phyloP scores from a whole-genome alignment of 2,113 vertebrate species.

The Eonycteris spelaea region DNA sequence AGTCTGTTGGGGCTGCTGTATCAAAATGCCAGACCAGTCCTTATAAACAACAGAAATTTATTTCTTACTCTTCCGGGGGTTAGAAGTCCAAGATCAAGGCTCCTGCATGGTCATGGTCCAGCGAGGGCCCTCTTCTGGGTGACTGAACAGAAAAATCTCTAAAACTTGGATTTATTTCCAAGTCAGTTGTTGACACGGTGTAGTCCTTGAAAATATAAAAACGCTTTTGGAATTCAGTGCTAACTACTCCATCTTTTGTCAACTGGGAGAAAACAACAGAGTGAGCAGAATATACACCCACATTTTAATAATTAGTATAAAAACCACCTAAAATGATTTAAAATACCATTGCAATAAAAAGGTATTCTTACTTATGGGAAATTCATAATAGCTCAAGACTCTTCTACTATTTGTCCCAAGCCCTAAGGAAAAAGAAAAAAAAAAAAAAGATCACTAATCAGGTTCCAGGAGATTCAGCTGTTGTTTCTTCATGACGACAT shows the following conservation, averaged over 20 bases:
- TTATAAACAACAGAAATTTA: neutral
- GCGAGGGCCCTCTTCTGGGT: neutral
- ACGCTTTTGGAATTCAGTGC: neutral
- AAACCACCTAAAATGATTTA: neutral
- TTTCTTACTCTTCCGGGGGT: neutral
- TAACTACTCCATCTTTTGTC: neutral
- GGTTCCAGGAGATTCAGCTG: neutral
- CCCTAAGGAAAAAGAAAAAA: too few species aligned
- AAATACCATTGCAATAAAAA: neutral
- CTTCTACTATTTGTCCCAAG: neutral
- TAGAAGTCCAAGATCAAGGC: neutral
- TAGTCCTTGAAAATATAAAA: neutral
- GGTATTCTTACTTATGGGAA: neutral
- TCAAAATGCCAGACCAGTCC: neutral
- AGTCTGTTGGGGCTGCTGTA: neutral
- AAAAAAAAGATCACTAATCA: neutral
- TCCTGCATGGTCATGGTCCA: rapidly evolving
- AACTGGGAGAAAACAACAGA: neutral
- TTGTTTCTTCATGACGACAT: neutral
- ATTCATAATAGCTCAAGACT: neutral
- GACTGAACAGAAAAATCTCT: neutral
- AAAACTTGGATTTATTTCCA: neutral
- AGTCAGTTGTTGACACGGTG: neutral
- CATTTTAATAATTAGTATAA: neutral
- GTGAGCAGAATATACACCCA: neutral